Evolutionary conservation across 2,797 vertebrate species (phyloP).

Genomic region (Anniella stebbinsi): DNA sequence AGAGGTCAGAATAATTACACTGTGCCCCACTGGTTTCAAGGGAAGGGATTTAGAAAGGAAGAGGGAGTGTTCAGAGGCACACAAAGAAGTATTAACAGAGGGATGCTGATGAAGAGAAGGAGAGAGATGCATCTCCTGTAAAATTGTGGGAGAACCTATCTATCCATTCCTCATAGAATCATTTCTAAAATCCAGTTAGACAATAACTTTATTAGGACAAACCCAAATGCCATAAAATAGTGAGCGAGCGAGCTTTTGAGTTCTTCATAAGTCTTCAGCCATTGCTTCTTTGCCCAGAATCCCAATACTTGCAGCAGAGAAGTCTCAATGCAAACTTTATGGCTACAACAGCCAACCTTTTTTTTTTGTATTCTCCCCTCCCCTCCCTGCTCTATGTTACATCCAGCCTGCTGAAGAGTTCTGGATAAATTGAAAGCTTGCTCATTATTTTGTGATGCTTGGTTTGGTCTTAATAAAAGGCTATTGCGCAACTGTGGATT

Average conservation of each 20-base stretch:
- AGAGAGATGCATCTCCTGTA: not conserved
- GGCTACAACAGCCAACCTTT: not conserved
- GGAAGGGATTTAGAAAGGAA: not conserved
- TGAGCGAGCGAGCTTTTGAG: not conserved
- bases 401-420: not conserved
- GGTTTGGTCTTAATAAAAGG: not conserved
- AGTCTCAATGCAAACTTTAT: not conserved
- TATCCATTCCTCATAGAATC: not conserved
- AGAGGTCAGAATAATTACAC: slow-evolving; percentile 1
- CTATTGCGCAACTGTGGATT: not conserved
- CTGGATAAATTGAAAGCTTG: not conserved
- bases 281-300: not conserved
- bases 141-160: not conserved
- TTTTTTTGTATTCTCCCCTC: not conserved
- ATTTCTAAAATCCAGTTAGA: not conserved
- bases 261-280: not conserved
- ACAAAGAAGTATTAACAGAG: not conserved
- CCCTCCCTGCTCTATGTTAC: not conserved
- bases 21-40: not conserved
- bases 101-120: not conserved
- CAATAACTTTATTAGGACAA: not conserved
- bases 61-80: too few relatives aligned
- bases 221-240: not conserved
- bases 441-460: not conserved
- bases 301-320: too few relatives aligned